Conservation (phyloP, 1,140 invertebrate genomes). For the Dinoponera quadriceps region DNA sequence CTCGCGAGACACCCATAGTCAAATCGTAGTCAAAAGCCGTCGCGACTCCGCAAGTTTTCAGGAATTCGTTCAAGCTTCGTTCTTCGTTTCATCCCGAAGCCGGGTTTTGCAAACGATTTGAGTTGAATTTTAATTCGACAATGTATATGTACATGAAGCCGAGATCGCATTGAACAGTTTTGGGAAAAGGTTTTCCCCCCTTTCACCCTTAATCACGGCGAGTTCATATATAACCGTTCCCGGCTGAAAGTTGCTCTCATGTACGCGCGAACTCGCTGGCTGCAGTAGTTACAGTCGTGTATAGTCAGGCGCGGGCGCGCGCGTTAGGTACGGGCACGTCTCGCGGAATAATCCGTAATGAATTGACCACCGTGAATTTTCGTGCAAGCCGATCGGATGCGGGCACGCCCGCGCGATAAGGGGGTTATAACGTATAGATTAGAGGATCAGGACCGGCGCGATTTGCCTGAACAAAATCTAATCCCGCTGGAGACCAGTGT, state of each 20-base stretch:
- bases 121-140: too few species aligned
- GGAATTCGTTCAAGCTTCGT: too few species aligned
- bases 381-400: slow-evolving; percentile 29
- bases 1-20: too few species aligned
- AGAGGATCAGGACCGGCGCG: slow-evolving; percentile 39
- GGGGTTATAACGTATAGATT: slow-evolving; percentile 57
- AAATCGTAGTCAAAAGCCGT: too few species aligned
- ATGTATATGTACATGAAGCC: too few species aligned
- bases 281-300: slow-evolving; percentile 2
- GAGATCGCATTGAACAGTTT: too few species aligned
- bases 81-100: too few species aligned
- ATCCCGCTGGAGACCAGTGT: slow-evolving; percentile 22
- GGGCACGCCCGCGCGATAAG: slow-evolving; percentile 57
- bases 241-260: background rate
- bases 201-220: too few species aligned
- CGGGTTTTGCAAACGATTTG: too few species aligned
- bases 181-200: too few species aligned
- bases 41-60: too few species aligned
- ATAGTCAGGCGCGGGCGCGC: background rate
- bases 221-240: too few species aligned
- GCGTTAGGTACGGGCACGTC: background rate
- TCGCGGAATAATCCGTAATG: slow-evolving; percentile 48
- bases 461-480: slow-evolving; percentile 57
- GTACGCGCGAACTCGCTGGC: background rate
- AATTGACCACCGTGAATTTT: slow-evolving; percentile 61